Percentiles rank a stretch among this genome's conserved stretches.
These are phyloP conservation scores for Sciurus carolinensis DNA, from an alignment of 2,797 vertebrate genomes.

Conservation along the genomic window DNA sequence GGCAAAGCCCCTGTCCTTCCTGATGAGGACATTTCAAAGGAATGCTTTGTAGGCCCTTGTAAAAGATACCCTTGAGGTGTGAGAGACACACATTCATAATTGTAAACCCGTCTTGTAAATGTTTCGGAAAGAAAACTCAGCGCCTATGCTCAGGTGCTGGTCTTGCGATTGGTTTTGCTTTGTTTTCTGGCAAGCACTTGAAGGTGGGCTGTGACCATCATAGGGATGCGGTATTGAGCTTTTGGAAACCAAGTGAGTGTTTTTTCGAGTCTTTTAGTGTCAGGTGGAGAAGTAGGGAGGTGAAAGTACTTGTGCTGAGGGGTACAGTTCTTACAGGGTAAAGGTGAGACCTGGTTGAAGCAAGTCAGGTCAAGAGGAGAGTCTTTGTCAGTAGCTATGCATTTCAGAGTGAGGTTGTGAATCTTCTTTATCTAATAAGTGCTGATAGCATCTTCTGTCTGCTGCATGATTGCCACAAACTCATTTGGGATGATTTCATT, in stretches of 20 bases:
- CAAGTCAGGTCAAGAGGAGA: background rate
- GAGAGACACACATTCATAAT: background rate
- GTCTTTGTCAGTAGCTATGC: background rate
- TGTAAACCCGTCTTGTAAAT: background rate
- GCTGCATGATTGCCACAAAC: background rate
- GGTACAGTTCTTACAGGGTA: background rate
- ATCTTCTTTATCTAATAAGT: background rate
- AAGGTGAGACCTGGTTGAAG: background rate
- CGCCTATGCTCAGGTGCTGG: background rate
- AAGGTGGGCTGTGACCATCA: background rate
- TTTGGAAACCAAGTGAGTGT: background rate
- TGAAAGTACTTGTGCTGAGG: background rate
- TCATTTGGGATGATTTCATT: background rate
- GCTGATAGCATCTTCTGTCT: background rate
- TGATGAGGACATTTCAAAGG: background rate
- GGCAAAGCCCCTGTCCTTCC: background rate
- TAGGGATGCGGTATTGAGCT: background rate
- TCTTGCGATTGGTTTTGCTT: background rate
- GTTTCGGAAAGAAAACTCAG: background rate
- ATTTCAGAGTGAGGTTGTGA: background rate
- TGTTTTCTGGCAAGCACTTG: background rate
- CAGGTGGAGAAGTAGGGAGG: background rate
- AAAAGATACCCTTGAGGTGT: background rate
- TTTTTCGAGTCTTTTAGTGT: background rate
- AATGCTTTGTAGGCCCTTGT: background rate